Evolutionary conservation across 2,113 vertebrate species (phyloP), one percentile per base, ranked within the genome.

Genomic region (Peromyscus polionotus): DNA sequence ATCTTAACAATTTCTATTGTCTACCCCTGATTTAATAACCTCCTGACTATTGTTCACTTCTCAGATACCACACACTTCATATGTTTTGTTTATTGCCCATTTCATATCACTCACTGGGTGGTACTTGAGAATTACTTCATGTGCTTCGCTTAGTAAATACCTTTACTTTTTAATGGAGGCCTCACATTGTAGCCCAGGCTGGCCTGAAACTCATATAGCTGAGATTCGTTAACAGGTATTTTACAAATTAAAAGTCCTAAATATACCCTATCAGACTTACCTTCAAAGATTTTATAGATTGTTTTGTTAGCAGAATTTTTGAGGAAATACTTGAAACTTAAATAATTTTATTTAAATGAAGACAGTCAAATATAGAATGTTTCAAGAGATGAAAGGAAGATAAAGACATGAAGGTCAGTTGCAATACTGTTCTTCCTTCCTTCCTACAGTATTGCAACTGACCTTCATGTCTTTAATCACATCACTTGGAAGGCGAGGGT

Each of bases 291-390:
- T 1, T 42, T n/a, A 36, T n/a, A 48, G 68, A 24, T 76, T 42
- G 67, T 48, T 65, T 88, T 36, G 31, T 45, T n/a, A 77, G 54
- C 48, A 81, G 28, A 42, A 59, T 28, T 84, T 92, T 75, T 14
- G 28, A 24, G 2, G 9, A 48, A 57, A 5, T 17, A 5, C 16
- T 45, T 84, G 42, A 90, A 16, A 72, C 4, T 45, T 59, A 91
- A 57, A 9, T 42, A 51, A n/a, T 94, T 77, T 63, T 31, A 65
- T 70, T 96, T 95, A 96, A 89, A 68, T 75, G 19, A 33, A 85
- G 75, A 70, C 7, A 24, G 3, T 14, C 45, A 95, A 91, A 63
- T 26, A 84, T 54, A 26, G 28, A 77, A 54, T 13, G 19, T 72
- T 90, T 95, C 48, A 51, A 90, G 94, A 33, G 26, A 73, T 39